Percentiles rank a stretch among this genome's conserved stretches.
Evolutionary conservation across 2,797 vertebrate genomes (phyloP).

Genomic region (Falco columbarius): DNA sequence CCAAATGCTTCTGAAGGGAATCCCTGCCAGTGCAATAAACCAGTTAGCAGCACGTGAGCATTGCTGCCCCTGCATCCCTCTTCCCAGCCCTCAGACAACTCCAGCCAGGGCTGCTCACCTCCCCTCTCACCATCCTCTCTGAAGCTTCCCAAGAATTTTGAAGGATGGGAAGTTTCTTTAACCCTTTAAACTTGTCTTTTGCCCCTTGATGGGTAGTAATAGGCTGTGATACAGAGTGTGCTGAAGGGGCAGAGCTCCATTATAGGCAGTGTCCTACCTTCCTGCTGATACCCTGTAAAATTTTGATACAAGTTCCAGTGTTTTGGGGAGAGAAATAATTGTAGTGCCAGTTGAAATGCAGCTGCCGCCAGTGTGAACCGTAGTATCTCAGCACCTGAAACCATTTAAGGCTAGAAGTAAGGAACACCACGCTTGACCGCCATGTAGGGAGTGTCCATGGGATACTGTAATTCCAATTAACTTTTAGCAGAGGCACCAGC

Average conservation of each 20-base stretch:
- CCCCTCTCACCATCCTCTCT: neutral
- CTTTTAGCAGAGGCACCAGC: neutral
- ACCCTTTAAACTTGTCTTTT: neutral
- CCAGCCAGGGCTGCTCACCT: neutral
- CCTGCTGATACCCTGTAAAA: neutral
- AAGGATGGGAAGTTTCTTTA: neutral
- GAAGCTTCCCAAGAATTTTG: neutral
- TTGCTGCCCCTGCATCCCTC: neutral
- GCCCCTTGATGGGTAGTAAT: neutral
- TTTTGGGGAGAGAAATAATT: neutral
- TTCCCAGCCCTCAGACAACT: neutral
- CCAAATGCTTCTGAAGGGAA: slow-evolving; percentile 52
- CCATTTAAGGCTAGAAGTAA: neutral
- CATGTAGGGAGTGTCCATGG: rapidly evolving
- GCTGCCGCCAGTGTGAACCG: neutral
- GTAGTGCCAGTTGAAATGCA: neutral
- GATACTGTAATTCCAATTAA: neutral
- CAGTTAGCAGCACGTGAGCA: slow-evolving; percentile 6
- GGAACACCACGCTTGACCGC: neutral
- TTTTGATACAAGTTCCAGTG: neutral
- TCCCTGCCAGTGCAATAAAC: slow-evolving; percentile 50
- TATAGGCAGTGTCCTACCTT: neutral
- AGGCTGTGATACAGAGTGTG: neutral
- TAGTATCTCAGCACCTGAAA: neutral
- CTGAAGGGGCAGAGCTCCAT: neutral